These are phyloP conservation scores for Solea solea DNA, from an alignment of 2,113 vertebrate species.

Conservation along the genomic window DNA sequence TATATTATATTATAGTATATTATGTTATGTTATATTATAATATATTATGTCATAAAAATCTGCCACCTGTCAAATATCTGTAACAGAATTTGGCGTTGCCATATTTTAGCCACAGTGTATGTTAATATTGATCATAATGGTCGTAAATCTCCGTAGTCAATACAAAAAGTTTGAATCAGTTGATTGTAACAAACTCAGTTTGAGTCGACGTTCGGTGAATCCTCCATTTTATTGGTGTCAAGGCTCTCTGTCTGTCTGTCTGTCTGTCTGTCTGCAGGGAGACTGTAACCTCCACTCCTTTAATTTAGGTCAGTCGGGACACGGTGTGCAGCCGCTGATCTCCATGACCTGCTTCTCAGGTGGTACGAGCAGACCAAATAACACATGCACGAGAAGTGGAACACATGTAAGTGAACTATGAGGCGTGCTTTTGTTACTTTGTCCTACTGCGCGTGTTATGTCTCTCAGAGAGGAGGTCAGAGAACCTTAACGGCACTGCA, in stretches of 20 bases:
- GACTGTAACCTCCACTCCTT: constrained; percentile 50
- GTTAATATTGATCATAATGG: too few species aligned
- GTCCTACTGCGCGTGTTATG: constrained; percentile 57
- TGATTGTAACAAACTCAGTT: neutral
- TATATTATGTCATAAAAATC: too few species aligned
- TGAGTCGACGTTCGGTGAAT: too few species aligned
- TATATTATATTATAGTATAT: too few species aligned
- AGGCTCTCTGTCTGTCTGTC: constrained; percentile 35
- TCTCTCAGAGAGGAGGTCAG: constrained; percentile 63
- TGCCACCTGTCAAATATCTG: too few species aligned
- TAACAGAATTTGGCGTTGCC: too few species aligned
- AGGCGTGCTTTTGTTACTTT: constrained; percentile 58
- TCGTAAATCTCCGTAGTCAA: too few species aligned
- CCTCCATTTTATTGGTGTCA: constrained; percentile 71
- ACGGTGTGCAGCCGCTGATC: constrained; percentile 58
- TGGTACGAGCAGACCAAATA: constrained; percentile 55
- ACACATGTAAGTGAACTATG: constrained; percentile 71
- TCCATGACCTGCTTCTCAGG: constrained; percentile 60
- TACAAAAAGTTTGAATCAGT: too few species aligned
- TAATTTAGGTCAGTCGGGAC: constrained; percentile 58
- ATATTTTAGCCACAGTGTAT: too few species aligned
- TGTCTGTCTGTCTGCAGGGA: constrained; percentile 40
- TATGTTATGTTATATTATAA: too few species aligned
- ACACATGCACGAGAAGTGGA: constrained; percentile 60
- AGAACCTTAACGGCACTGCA: constrained; percentile 61